Evolutionary conservation across 2,888 invertebrate species (phyloP).

Genomic region (Cyaniris semiargus): DNA sequence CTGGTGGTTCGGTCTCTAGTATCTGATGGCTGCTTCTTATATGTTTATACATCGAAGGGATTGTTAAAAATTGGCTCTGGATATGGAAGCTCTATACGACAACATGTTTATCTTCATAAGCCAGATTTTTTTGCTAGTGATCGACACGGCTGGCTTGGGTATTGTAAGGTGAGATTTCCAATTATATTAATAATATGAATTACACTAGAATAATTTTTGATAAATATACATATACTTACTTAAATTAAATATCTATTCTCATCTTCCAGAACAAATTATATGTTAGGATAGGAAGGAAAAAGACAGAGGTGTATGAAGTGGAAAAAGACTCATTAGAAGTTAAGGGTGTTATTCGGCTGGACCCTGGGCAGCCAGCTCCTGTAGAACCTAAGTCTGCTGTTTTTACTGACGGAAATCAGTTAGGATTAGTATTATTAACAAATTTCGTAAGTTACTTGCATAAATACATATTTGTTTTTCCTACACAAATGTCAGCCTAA

Average conservation of each 20-base stretch:
- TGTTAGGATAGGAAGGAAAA: constrained; percentile 83
- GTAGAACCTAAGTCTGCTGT: constrained; percentile 66
- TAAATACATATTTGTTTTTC: neutral
- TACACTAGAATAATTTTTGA: neutral
- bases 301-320: constrained; percentile 71
- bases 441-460: constrained; percentile 41
- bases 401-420: constrained; percentile 70
- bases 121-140: constrained; percentile 89
- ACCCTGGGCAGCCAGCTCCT: constrained; percentile 56
- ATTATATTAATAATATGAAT: neutral
- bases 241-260: neutral
- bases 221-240: neutral
- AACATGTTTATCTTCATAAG: constrained; percentile 92
- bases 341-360: constrained; percentile 58
- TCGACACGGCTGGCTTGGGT: constrained; percentile 90
- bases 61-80: constrained; percentile 97
- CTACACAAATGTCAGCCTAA: neutral
- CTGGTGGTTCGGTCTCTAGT: constrained; percentile 83
- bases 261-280: constrained; percentile 86
- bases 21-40: constrained; percentile 94
- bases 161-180: constrained; percentile 84
- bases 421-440: constrained; percentile 73
- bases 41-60: constrained; percentile 91
- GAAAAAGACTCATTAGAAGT: constrained; percentile 69
- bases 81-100: constrained; percentile 94